These are phyloP conservation scores for Pachyuromys duprasi DNA, from an alignment of 2,797 vertebrate genomes.

Conservation along the genomic window DNA sequence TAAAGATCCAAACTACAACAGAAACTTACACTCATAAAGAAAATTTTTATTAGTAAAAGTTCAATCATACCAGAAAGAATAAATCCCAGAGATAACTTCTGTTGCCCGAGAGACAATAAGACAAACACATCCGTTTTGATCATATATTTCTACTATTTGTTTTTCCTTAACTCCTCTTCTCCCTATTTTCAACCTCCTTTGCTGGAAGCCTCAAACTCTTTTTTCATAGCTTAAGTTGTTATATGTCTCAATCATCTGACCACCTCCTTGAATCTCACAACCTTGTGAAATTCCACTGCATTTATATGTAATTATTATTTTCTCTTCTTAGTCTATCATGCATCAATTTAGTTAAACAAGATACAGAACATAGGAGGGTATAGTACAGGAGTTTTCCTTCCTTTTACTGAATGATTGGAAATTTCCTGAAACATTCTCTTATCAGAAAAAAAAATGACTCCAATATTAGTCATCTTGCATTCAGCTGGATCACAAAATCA, in stretches of 20 bases:
- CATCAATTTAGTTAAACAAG: background rate
- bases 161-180: background rate
- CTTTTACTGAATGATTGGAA: background rate
- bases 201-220: background rate
- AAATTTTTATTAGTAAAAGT: background rate
- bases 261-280: background rate
- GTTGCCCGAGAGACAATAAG: background rate
- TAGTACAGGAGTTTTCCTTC: background rate
- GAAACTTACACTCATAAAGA: background rate
- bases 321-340: background rate
- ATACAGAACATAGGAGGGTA: background rate
- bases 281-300: background rate
- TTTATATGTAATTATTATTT: background rate
- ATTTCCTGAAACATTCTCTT: background rate
- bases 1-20: background rate
- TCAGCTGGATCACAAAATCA: constrained; percentile 2
- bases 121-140: background rate
- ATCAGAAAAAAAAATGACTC: constrained; percentile 33
- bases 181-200: background rate
- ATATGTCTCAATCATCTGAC: background rate
- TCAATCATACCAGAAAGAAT: background rate
- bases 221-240: background rate
- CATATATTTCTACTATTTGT: background rate
- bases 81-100: background rate
- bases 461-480: background rate